Percentiles rank a stretch among this genome's conserved stretches.
phyloP scores from a whole-genome alignment of 2,888 invertebrate species.

The Arctia plantaginis region DNA sequence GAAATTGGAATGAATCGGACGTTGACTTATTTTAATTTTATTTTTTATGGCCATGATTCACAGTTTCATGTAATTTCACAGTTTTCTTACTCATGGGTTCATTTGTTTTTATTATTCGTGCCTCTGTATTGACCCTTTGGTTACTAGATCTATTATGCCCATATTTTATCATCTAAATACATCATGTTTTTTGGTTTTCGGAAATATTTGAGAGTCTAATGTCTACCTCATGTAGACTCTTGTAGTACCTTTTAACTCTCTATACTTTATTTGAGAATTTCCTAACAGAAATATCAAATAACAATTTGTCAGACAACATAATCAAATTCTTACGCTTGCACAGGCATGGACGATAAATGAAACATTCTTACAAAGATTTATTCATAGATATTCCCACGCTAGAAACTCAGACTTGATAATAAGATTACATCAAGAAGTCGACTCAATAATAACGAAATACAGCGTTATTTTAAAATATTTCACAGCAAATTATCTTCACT shows the following conservation, averaged over 20 bases:
- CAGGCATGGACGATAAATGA: background rate
- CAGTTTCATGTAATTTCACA: no score
- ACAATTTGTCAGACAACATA: background rate
- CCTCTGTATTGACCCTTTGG: no score
- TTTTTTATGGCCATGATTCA: no score
- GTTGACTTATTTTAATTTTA: conserved; percentile 11
- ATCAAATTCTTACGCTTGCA: background rate
- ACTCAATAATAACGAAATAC: background rate
- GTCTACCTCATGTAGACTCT: no score
- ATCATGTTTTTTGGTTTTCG: no score
- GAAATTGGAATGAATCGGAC: conserved; percentile 14
- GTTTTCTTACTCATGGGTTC: no score
- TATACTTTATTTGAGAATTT: background rate
- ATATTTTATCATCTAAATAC: no score
- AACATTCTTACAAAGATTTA: background rate
- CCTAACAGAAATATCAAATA: background rate
- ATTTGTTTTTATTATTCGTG: no score
- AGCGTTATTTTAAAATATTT: background rate
- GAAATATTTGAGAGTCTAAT: no score
- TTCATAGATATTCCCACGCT: background rate
- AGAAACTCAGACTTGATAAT: background rate
- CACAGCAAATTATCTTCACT: background rate
- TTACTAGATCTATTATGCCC: no score
- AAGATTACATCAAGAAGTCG: background rate
- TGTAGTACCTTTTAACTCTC: background rate